Evolutionary conservation across 2,113 vertebrate species (phyloP).

Genomic region (Bolborhynchus lineola): DNA sequence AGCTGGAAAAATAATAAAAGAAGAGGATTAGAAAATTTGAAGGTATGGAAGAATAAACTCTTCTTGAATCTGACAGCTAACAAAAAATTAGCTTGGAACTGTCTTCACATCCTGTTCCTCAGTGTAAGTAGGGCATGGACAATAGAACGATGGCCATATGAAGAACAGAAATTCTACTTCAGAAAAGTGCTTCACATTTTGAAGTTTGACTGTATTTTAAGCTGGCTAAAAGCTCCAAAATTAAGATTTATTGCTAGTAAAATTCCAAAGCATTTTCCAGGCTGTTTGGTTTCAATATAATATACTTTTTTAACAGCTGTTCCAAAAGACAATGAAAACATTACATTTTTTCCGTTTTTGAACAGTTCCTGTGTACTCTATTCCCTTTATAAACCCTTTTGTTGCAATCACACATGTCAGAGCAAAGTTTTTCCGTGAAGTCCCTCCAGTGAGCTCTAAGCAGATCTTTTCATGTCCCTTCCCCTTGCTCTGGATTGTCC

Average conservation of each 20-base stretch:
- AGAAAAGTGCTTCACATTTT: background rate
- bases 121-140: background rate
- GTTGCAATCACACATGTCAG: background rate
- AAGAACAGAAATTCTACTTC: background rate
- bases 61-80: background rate
- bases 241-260: background rate
- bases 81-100: background rate
- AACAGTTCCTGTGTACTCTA: background rate
- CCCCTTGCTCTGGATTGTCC: background rate
- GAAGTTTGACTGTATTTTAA: background rate
- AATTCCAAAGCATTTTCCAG: constrained; percentile 19
- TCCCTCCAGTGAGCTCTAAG: background rate
- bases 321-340: background rate
- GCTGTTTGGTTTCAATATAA: background rate
- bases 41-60: constrained; percentile 6
- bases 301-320: background rate
- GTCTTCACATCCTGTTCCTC: background rate
- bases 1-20: background rate
- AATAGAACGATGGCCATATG: background rate
- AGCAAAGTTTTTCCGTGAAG: background rate
- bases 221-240: background rate
- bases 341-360: background rate
- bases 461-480: background rate
- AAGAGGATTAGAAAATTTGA: background rate
- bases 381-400: background rate